phyloP scores from a whole-genome alignment of 2,888 invertebrate species.

The Aphidius colemani region DNA sequence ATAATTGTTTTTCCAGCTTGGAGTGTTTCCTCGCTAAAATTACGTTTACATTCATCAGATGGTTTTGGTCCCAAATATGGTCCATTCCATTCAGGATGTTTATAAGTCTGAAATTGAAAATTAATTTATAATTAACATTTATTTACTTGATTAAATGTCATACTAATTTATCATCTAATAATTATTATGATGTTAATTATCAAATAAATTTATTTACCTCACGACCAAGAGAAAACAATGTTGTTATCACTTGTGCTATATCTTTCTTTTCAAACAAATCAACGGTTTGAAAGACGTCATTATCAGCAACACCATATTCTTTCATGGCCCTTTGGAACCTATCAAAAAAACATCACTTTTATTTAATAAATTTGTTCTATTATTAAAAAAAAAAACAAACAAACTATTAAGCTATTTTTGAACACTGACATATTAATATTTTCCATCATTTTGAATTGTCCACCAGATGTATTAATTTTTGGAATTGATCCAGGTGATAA shows the following conservation, averaged over 20 bases:
- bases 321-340: slow-evolving; percentile 87
- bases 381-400: not conserved
- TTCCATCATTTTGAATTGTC: slow-evolving; percentile 99
- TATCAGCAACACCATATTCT: slow-evolving; percentile 85
- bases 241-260: slow-evolving; percentile 82
- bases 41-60: slow-evolving; percentile 89
- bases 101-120: slow-evolving; percentile 71
- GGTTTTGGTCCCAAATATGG: slow-evolving; percentile 94
- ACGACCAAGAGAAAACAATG: slow-evolving; percentile 84
- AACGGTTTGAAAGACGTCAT: slow-evolving; percentile 95
- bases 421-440: slow-evolving; percentile 88
- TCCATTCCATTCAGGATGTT: slow-evolving; percentile 82
- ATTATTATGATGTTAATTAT: not conserved
- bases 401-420: not conserved
- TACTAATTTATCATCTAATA: not conserved
- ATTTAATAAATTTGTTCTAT: no score
- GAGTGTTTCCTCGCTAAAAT: slow-evolving; percentile 90
- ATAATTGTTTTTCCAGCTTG: slow-evolving; percentile 87
- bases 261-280: slow-evolving; percentile 96
- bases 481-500: slow-evolving; percentile 83
- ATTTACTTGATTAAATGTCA: not conserved
- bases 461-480: slow-evolving; percentile 92
- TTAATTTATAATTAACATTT: not conserved
- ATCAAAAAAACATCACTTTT: slow-evolving; percentile 22
- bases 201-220: slow-evolving; percentile 63